phyloP scores from a whole-genome alignment of 1,140 invertebrate species.

The Meteorus sp. region DNA sequence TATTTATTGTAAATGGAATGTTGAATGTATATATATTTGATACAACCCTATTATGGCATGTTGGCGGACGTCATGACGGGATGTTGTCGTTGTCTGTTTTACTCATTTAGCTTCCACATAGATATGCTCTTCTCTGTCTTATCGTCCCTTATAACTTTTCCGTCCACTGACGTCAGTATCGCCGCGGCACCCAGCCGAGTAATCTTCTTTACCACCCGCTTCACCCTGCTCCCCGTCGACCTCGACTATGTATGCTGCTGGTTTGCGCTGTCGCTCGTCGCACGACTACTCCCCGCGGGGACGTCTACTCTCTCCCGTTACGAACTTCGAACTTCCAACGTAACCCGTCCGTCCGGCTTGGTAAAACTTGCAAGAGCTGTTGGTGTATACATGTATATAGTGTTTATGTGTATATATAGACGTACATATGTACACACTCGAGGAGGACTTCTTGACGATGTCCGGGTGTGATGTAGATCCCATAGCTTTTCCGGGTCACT shows the following conservation, averaged over 20 bases:
- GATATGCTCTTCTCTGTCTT: constrained; percentile 35
- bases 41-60: background rate
- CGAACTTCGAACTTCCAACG: constrained; percentile 45
- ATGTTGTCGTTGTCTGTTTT: background rate
- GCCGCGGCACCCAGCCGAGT: constrained; percentile 1
- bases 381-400: no score
- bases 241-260: no score
- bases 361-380: constrained; percentile 47
- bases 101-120: background rate
- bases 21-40: no score
- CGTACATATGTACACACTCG: no score
- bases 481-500: no score
- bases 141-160: constrained; percentile 41
- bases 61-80: background rate
- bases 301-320: constrained; percentile 35
- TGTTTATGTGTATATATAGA: no score
- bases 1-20: no score
- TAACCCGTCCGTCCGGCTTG: constrained; percentile 29
- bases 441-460: constrained; percentile 11
- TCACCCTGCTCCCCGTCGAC: constrained; percentile 4
- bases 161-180: constrained; percentile 36
- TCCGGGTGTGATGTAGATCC: constrained; percentile 9
- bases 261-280: constrained; percentile 1
- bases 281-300: constrained; percentile 15
- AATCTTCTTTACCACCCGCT: constrained; percentile 6